Conservation (phyloP, 2,888 invertebrate genomes). For the Tenthredo mesomela region DNA sequence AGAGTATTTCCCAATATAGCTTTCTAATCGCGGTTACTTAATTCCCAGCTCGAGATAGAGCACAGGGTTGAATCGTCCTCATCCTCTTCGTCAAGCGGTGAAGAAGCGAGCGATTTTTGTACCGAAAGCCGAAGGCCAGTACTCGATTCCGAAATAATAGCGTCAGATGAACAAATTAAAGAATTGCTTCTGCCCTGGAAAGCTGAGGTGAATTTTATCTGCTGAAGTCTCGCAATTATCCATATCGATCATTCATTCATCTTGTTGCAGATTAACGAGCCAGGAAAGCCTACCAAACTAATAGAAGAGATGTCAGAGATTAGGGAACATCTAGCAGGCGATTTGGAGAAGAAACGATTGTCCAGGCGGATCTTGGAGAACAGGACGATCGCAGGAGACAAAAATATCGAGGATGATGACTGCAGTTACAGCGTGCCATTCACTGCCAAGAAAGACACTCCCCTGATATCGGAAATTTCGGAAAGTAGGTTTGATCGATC, state of each 20-base stretch:
- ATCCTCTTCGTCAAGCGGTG: slow-evolving; percentile 53
- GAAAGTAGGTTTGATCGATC: not conserved
- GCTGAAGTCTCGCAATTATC: too few relatives aligned
- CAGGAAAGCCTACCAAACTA: slow-evolving; percentile 48
- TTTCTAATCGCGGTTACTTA: not conserved
- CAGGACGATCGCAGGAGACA: not conserved
- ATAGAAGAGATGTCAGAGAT: slow-evolving; percentile 61
- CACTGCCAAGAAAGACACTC: not conserved
- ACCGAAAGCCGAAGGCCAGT: not conserved
- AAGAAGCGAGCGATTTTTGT: slow-evolving; percentile 53
- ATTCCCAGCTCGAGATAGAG: slow-evolving; percentile 63
- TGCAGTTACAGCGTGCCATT: not conserved
- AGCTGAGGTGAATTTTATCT: slow-evolving; percentile 57
- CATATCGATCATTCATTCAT: not conserved
- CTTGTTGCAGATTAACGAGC: slow-evolving; percentile 51
- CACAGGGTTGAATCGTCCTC: slow-evolving; percentile 60
- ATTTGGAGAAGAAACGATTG: slow-evolving; percentile 55
- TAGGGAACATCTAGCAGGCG: slow-evolving; percentile 52
- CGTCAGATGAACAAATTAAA: slow-evolving; percentile 53
- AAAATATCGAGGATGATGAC: not conserved
- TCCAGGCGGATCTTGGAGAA: slow-evolving; percentile 57
- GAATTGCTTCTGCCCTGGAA: slow-evolving; percentile 64
- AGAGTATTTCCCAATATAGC: not conserved
- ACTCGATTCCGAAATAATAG: slow-evolving; percentile 61
- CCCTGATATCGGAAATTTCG: not conserved